phyloP scores from a whole-genome alignment of 1,140 invertebrate species.

The Sitobion miscanthi region DNA sequence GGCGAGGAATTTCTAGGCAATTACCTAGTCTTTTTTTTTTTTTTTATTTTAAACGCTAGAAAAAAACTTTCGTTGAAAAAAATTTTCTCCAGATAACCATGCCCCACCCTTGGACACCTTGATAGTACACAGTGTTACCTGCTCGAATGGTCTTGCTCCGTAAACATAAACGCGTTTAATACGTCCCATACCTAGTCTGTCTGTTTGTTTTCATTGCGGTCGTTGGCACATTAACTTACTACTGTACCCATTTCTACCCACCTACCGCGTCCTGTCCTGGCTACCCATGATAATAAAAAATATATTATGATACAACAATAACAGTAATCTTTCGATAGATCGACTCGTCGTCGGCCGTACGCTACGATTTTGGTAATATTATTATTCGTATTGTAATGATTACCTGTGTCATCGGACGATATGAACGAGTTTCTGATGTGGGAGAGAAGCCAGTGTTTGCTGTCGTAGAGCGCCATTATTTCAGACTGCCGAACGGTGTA shows the following conservation, averaged over 20 bases:
- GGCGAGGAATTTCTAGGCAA: constrained; percentile 28
- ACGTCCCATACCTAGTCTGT: background rate
- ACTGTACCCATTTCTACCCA: background rate
- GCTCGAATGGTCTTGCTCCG: background rate
- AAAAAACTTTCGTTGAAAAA: constrained; percentile 55
- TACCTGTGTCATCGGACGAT: constrained; percentile 92
- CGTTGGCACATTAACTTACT: background rate
- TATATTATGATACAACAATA: background rate
- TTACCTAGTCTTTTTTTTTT: background rate
- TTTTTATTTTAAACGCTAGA: constrained; percentile 50
- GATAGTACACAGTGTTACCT: constrained; percentile 55
- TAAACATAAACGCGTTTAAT: background rate
- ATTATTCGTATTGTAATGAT: constrained; percentile 23
- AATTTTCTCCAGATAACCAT: constrained; percentile 56
- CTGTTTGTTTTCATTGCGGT: background rate
- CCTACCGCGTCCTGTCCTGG: background rate
- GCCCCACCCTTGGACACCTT: constrained; percentile 55
- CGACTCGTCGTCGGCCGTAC: background rate
- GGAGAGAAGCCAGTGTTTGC: constrained; percentile 88
- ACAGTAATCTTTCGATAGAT: background rate
- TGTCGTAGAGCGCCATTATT: constrained; percentile 89
- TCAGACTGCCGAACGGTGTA: too few species aligned
- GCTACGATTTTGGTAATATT: background rate
- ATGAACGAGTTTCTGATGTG: constrained; percentile 94
- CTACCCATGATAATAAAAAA: background rate